A percentile compares a stretch with the other conserved stretches of the same genome.
Evolutionary conservation across 2,113 vertebrate genomes (phyloP).

Genomic region (Peromyscus californicus): DNA sequence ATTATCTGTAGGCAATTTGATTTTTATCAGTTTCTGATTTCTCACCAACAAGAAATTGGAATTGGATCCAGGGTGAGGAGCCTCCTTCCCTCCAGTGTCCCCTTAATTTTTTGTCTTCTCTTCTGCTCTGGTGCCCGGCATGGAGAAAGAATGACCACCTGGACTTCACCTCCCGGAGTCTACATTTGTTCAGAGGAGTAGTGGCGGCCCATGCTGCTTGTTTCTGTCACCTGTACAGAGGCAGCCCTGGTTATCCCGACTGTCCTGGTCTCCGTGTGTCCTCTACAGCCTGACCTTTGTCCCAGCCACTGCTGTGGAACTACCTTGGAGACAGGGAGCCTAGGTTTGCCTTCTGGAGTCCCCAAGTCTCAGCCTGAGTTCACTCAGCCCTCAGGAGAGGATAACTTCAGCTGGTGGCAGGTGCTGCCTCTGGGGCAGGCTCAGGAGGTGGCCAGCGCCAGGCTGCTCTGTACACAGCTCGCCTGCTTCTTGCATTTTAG

Average conservation of each 20-base stretch:
- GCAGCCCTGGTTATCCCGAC: not conserved
- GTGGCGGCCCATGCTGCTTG: not conserved
- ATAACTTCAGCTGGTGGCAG: not conserved
- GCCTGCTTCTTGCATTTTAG: not conserved
- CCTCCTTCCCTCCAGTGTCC: not conserved
- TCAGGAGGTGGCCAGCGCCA: not conserved
- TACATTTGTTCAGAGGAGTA: not conserved
- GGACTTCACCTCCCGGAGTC: not conserved
- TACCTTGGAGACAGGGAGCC: not conserved
- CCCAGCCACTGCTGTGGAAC: not conserved
- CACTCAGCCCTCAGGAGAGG: not conserved
- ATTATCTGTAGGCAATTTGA: not conserved
- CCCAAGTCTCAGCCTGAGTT: not conserved
- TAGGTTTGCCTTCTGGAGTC: not conserved
- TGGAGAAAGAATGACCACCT: not conserved
- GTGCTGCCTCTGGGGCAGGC: not conserved
- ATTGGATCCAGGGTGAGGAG: not conserved
- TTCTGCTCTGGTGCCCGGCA: not conserved
- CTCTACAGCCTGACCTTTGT: not conserved
- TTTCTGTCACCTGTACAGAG: not conserved
- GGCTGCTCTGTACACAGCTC: constrained; percentile 19
- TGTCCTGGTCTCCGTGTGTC: not conserved
- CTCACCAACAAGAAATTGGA: not conserved
- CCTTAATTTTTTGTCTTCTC: not conserved
- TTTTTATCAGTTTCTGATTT: not conserved